Percentiles rank a stretch among this genome's conserved stretches.
Evolutionary conservation across 2,888 invertebrate genomes (phyloP).

Genomic region (Cheilosia soror): DNA sequence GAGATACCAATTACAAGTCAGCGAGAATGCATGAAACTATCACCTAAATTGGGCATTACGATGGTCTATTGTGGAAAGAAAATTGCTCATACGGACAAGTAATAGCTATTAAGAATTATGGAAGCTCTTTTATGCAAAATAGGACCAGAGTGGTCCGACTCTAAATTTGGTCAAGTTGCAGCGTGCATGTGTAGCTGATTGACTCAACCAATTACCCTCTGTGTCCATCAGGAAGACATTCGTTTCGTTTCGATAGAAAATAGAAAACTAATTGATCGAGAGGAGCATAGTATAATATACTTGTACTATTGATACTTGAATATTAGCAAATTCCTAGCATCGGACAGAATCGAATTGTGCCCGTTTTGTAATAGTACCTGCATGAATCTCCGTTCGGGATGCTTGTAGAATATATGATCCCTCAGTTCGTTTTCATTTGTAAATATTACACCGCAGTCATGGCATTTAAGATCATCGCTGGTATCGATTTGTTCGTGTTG

Average conservation of each 20-base stretch:
- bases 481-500: constrained; percentile 68
- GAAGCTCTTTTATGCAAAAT: too few relatives aligned
- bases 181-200: background rate
- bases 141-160: too few relatives aligned
- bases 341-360: constrained; percentile 66
- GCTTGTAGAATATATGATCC: constrained; percentile 77
- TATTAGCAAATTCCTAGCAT: constrained; percentile 73
- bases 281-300: constrained; percentile 9
- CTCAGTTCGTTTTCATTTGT: constrained; percentile 76
- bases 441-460: constrained; percentile 76
- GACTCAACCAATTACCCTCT: constrained; percentile 26
- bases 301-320: constrained; percentile 69
- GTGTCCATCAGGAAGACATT: background rate
- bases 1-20: too few relatives aligned
- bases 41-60: too few relatives aligned
- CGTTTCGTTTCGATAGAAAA: constrained; percentile 6
- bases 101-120: too few relatives aligned
- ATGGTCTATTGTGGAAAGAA: too few relatives aligned
- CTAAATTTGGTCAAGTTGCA: background rate
- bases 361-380: constrained; percentile 76
- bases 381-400: constrained; percentile 77
- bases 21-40: too few relatives aligned
- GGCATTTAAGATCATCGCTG: constrained; percentile 76
- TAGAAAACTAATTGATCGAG: background rate
- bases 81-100: too few relatives aligned